Evolutionary conservation across 2,888 invertebrate species (phyloP), one percentile per base, ranked within the genome.

Genomic region (Philereme vetulata): DNA sequence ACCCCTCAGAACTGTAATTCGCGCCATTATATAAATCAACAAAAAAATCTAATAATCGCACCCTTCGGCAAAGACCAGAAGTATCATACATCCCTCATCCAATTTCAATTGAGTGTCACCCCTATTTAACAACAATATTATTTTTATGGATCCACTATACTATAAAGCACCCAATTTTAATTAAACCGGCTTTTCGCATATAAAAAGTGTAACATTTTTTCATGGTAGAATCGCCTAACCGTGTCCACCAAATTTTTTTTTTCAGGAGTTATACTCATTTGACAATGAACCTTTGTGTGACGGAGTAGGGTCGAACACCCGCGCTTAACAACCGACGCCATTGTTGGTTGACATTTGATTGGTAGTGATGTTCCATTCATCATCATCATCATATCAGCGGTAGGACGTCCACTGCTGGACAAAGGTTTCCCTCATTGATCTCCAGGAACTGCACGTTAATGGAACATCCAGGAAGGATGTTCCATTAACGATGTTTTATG

Each of bases 341-440:
- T 90, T 91, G 90, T 90, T 82, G 82, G 81, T 82, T 80, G 72
- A 85, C 85, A 85, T 87, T 86, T 84, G 82, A 89, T 88, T 86
- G 80, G 84, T 86, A 88, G 87, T 74, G 90, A 63, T 74, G 88
- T 65, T 58, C 69, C 59, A n/a, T n/a, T n/a, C n/a, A n/a, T n/a
- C n/a, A n/a, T n/a, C n/a, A n/a, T n/a, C n/a, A n/a, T n/a, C n/a
- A n/a, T n/a, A n/a, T n/a, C n/a, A n/a, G n/a, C n/a, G n/a, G n/a
- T n/a, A n/a, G n/a, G n/a, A n/a, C n/a, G n/a, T n/a, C n/a, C n/a
- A n/a, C n/a, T n/a, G n/a, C n/a, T n/a, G n/a, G n/a, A n/a, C n/a
- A n/a, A n/a, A n/a, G n/a, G n/a, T n/a, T n/a, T n/a, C n/a, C n/a
- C n/a, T n/a, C n/a, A n/a, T n/a, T n/a, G n/a, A n/a, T n/a, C n/a